Evolutionary conservation across 2,797 vertebrate species (phyloP).

Genomic region (Apogon talboti): DNA sequence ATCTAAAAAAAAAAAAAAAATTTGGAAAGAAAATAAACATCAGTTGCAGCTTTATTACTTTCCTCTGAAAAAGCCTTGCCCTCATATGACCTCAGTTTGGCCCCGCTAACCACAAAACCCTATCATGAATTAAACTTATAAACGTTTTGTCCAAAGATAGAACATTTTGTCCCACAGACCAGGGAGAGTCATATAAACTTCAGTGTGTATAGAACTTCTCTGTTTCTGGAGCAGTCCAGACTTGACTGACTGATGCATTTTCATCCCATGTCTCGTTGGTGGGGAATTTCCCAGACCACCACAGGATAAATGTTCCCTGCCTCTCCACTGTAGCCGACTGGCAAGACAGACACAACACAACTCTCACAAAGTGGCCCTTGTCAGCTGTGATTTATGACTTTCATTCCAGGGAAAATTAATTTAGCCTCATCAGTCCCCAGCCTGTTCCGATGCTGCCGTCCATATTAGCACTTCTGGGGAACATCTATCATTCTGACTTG

Average conservation of each 20-base stretch:
- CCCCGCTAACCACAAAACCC: background rate
- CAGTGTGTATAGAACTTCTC: background rate
- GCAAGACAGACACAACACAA: conserved; percentile 70
- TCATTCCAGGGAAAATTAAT: conserved; percentile 82
- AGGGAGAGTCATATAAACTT: background rate
- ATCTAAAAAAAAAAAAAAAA: too few species aligned
- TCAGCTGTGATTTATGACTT: conserved; percentile 80
- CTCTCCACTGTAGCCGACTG: conserved; percentile 56
- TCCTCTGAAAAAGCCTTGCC: background rate
- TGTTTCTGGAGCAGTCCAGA: conserved; percentile 33
- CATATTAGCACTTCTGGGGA: conserved; percentile 77
- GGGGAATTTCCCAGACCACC: conserved; percentile 69
- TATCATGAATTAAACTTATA: background rate
- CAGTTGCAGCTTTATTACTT: too few species aligned
- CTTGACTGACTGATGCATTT: conserved; percentile 56
- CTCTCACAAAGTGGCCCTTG: conserved; percentile 77
- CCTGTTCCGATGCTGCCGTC: conserved; percentile 68
- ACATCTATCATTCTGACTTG: conserved; percentile 80
- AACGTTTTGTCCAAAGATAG: background rate
- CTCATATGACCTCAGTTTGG: background rate
- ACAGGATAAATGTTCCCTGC: conserved; percentile 67
- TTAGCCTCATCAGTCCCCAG: conserved; percentile 76
- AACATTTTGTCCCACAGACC: background rate
- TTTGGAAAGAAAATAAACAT: too few species aligned
- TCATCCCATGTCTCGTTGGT: conserved; percentile 44